phyloP scores from a whole-genome alignment of 2,797 vertebrate species.

The Petrocephalus sullivani region DNA sequence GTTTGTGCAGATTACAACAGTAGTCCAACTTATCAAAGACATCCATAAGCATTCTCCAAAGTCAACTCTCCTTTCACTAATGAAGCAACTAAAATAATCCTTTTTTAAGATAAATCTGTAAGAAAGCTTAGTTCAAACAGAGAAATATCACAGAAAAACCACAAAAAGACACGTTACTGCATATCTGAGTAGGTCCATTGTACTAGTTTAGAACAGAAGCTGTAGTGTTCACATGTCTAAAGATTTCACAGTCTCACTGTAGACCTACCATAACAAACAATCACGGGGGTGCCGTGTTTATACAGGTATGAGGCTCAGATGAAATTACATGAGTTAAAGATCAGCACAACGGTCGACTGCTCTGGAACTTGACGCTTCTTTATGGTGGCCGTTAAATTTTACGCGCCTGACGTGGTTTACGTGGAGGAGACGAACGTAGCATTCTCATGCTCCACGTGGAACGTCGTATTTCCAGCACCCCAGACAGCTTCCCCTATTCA shows the following conservation, averaged over 20 bases:
- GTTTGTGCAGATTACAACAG: not conserved
- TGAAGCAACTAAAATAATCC: not conserved
- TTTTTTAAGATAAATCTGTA: not conserved
- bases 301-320: conserved; percentile 24
- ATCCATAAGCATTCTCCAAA: not conserved
- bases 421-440: conserved; percentile 51
- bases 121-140: not conserved
- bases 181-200: not conserved
- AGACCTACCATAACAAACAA: not conserved
- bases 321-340: conserved; percentile 40
- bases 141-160: not conserved
- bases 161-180: not conserved
- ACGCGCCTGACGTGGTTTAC: conserved; percentile 60
- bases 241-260: not conserved
- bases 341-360: conserved; percentile 28
- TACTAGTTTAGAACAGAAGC: not conserved
- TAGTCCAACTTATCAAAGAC: not conserved
- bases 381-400: conserved; percentile 59
- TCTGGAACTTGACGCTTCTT: conserved; percentile 46
- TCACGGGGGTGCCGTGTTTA: not conserved
- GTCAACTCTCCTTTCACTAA: not conserved
- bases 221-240: not conserved
- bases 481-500: not conserved
- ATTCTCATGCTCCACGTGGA: not conserved
- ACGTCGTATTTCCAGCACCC: not conserved